A percentile compares a stretch with the other conserved stretches of the same genome.
Evolutionary conservation across 2,797 vertebrate species (phyloP).

Genomic region (Scarus forsteni): DNA sequence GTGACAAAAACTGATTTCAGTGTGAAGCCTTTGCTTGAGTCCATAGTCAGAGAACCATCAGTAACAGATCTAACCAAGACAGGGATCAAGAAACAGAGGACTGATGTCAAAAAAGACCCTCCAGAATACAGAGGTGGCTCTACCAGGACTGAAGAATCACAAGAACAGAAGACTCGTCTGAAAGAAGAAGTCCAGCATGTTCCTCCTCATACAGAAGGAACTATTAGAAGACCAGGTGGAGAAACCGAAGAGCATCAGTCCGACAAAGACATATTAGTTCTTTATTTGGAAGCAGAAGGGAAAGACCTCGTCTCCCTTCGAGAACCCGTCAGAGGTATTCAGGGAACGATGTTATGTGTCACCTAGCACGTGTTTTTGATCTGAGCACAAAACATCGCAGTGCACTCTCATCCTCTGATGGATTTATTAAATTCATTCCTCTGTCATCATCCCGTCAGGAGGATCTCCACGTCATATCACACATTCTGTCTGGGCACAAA

Average conservation of each 20-base stretch:
- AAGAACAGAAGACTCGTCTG: background rate
- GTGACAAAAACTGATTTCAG: background rate
- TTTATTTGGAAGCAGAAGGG: constrained; percentile 46
- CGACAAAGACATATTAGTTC: constrained; percentile 22
- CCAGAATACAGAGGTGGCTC: background rate
- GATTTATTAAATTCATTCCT: constrained; percentile 12
- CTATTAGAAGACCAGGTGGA: constrained; percentile 16
- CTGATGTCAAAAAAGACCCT: constrained; percentile 1
- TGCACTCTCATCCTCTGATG: constrained; percentile 35
- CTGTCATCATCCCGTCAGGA: constrained; percentile 35
- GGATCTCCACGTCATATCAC: constrained; percentile 59
- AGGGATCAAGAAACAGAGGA: background rate
- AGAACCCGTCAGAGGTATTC: constrained; percentile 69
- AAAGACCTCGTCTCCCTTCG: constrained; percentile 32
- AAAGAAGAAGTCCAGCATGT: constrained; percentile 11
- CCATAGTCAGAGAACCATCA: constrained; percentile 51
- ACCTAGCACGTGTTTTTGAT: constrained; percentile 60
- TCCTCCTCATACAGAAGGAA: constrained; percentile 12
- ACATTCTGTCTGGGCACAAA: constrained; percentile 62
- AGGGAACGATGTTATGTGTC: constrained; percentile 39
- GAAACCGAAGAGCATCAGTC: constrained; percentile 18
- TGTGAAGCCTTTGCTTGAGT: background rate
- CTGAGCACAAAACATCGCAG: constrained; percentile 50
- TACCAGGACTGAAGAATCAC: constrained; percentile 6
- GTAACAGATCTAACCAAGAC: constrained; percentile 62